phyloP scores from a whole-genome alignment of 1,140 invertebrate genomes.

The Zaprionus ghesquierei region DNA sequence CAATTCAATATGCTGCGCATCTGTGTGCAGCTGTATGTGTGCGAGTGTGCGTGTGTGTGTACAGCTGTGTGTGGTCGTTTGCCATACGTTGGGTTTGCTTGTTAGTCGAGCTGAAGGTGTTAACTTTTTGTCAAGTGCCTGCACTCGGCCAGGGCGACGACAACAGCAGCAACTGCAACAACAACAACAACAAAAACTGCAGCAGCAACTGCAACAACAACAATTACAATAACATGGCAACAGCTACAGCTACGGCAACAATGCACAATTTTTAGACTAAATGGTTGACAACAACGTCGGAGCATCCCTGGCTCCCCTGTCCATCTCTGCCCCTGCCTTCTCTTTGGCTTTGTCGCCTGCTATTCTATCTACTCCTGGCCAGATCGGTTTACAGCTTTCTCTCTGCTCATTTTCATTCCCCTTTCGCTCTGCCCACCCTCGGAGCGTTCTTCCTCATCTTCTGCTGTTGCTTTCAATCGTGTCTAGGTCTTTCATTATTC shows the following conservation, averaged over 20 bases:
- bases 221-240: not conserved
- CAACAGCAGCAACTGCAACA: not conserved
- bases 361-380: not conserved
- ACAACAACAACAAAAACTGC: not conserved
- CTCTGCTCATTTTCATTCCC: too few relatives aligned
- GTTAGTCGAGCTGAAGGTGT: constrained; percentile 56
- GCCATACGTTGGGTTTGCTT: constrained; percentile 50
- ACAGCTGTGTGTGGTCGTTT: constrained; percentile 13
- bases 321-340: too few relatives aligned
- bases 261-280: constrained; percentile 30
- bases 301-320: not conserved
- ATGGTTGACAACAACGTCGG: not conserved
- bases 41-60: not conserved
- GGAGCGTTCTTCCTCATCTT: too few relatives aligned
- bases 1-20: constrained; percentile 24
- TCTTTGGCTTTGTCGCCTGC: not conserved
- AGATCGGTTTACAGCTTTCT: too few relatives aligned
- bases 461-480: too few relatives aligned
- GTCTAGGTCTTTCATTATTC: too few relatives aligned
- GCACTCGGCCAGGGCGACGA: constrained; percentile 2
- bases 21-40: not conserved
- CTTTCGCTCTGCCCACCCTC: too few relatives aligned
- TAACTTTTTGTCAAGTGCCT: constrained; percentile 49
- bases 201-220: not conserved
- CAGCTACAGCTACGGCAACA: constrained; percentile 4